Conservation (phyloP, 2,888 invertebrate species). For the Taenaris catops region DNA sequence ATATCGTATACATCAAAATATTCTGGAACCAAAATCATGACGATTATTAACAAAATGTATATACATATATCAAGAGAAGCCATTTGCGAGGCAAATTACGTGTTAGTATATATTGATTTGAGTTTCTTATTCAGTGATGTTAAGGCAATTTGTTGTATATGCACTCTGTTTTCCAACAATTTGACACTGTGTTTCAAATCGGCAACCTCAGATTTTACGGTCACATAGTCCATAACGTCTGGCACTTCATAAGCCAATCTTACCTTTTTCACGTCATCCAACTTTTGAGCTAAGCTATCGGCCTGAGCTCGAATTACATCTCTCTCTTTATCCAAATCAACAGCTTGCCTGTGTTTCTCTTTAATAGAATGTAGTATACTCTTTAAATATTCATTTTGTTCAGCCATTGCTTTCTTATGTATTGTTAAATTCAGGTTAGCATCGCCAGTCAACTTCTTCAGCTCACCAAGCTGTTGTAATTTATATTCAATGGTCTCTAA, state of each 20-base stretch:
- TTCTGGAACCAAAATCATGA: not conserved
- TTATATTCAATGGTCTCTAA: constrained; percentile 75
- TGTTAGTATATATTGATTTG: constrained; percentile 8
- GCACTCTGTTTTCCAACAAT: constrained; percentile 47
- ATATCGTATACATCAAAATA: not conserved
- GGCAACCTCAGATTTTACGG: constrained; percentile 65
- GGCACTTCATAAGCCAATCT: constrained; percentile 71
- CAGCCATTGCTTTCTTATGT: constrained; percentile 77
- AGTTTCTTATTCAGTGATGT: constrained; percentile 45
- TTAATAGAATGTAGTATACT: constrained; percentile 57
- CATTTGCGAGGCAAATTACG: too few relatives aligned
- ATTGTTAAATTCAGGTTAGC: constrained; percentile 77
- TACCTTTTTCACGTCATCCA: constrained; percentile 54
- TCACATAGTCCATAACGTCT: constrained; percentile 79
- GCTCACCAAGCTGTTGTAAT: constrained; percentile 63
- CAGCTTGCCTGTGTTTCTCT: constrained; percentile 50
- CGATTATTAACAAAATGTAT: not conserved
- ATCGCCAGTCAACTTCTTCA: constrained; percentile 80
- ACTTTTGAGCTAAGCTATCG: constrained; percentile 44
- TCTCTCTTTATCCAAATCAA: constrained; percentile 59
- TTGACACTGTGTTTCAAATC: constrained; percentile 62
- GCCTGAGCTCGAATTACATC: constrained; percentile 53
- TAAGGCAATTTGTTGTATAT: constrained; percentile 57
- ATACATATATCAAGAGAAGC: constrained; percentile 1
- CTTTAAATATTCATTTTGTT: constrained; percentile 63